phyloP scores from a whole-genome alignment of 1,140 invertebrate genomes.

The Lasioglossum albipes region DNA sequence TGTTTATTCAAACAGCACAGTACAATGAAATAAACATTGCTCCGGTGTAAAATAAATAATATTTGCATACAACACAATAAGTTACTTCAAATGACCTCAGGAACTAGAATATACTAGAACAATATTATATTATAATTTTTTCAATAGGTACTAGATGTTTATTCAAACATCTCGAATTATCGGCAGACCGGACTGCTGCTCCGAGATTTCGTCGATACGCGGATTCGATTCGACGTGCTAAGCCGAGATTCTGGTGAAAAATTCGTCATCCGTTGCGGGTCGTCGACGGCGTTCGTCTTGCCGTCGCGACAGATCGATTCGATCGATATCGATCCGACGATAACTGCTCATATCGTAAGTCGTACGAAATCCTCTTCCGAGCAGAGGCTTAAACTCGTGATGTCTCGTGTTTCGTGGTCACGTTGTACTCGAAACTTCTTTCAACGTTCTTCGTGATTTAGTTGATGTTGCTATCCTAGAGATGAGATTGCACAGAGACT shows the following conservation, averaged over 20 bases:
- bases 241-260: conserved; percentile 16
- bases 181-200: background rate
- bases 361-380: background rate
- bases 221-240: conserved; percentile 17
- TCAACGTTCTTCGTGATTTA: no score
- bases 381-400: background rate
- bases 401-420: background rate
- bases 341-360: conserved; percentile 9
- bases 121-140: no score
- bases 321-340: background rate
- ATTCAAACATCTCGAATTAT: conserved; percentile 16
- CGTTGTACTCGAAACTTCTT: background rate
- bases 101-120: no score
- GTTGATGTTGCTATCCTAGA: no score
- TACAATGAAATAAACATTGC: no score
- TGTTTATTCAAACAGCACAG: no score
- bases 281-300: background rate
- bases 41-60: no score
- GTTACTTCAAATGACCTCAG: no score
- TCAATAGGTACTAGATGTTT: no score
- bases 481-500: no score
- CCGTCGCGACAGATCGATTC: conserved; percentile 1
- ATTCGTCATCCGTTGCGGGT: conserved; percentile 5
- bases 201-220: conserved; percentile 15
- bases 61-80: no score